phyloP scores from a whole-genome alignment of 2,888 invertebrate genomes.

The Dryadula phaetusa region DNA sequence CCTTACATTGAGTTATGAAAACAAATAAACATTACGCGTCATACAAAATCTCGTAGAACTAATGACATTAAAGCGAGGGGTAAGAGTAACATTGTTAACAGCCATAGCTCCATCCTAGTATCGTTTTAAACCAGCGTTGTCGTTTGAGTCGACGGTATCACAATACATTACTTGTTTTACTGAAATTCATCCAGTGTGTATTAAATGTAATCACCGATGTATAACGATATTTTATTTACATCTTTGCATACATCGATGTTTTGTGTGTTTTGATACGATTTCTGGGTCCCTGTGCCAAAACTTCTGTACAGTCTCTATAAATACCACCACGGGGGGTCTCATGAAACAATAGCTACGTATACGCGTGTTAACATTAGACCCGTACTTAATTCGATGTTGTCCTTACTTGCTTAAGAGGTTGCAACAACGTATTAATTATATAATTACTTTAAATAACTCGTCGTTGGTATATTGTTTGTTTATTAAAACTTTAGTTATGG shows the following conservation, averaged over 20 bases:
- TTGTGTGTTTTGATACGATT: conserved; percentile 34
- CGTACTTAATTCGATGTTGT: conserved; percentile 81
- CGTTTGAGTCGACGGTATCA: background rate
- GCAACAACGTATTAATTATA: conserved; percentile 82
- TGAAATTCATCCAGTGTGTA: background rate
- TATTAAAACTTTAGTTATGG: background rate
- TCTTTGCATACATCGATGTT: background rate
- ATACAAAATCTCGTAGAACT: conserved; percentile 80
- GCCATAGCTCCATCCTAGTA: conserved; percentile 66
- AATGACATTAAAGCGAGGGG: conserved; percentile 82
- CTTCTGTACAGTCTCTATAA: conserved; percentile 76
- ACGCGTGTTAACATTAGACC: conserved; percentile 81
- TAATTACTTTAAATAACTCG: conserved; percentile 80
- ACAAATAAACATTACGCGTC: conserved; percentile 80
- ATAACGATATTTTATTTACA: background rate
- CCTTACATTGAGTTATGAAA: conserved; percentile 75
- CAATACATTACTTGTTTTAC: conserved; percentile 36
- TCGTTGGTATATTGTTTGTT: conserved; percentile 4
- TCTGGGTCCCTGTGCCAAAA: conserved; percentile 76
- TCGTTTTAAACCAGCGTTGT: conserved; percentile 25
- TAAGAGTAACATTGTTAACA: conserved; percentile 80
- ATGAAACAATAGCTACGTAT: conserved; percentile 76
- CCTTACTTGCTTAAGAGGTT: conserved; percentile 81
- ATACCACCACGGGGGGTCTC: conserved; percentile 76
- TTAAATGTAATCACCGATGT: background rate